Conservation (phyloP, 64 coral and sea anemone genomes). For the Astreopora myriophthalma region DNA sequence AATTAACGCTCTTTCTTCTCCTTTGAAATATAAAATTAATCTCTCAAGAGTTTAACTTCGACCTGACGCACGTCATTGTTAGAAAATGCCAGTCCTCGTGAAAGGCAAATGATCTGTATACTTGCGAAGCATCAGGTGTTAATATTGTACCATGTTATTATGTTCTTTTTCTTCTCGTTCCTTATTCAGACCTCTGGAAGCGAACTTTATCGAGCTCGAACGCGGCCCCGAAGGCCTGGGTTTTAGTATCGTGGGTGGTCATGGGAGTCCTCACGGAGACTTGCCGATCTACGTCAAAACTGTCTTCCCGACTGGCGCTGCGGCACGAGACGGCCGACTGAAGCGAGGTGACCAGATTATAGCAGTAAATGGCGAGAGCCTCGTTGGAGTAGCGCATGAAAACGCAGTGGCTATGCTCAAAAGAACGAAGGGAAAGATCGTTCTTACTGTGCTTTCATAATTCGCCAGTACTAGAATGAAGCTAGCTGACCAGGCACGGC, state of each 20-base stretch:
- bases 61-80: too few species aligned
- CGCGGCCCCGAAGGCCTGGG: conserved; percentile 97
- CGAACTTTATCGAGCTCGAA: conserved; percentile 97
- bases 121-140: too few species aligned
- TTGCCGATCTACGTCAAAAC: conserved; percentile 99
- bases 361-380: conserved; percentile 91
- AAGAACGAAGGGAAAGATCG: conserved; percentile 90
- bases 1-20: too few species aligned
- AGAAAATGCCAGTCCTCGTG: too few species aligned
- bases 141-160: neutral
- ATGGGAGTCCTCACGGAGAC: conserved; percentile 97
- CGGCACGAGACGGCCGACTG: conserved; percentile 85
- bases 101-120: too few species aligned
- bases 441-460: conserved; percentile 79
- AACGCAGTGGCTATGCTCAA: conserved; percentile 86
- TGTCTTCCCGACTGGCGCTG: conserved; percentile 98
- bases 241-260: conserved; percentile 98
- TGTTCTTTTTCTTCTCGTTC: neutral
- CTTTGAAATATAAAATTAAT: too few species aligned
- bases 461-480: neutral
- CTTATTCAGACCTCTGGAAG: conserved; percentile 76
- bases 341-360: conserved; percentile 97
- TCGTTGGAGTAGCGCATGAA: conserved; percentile 90
- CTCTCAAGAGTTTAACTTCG: too few species aligned
- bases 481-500: neutral